A percentile compares a stretch with the other conserved stretches of the same genome.
Evolutionary conservation across 2,888 invertebrate genomes (phyloP).

Genomic region (Gisinianus flammeolus): DNA sequence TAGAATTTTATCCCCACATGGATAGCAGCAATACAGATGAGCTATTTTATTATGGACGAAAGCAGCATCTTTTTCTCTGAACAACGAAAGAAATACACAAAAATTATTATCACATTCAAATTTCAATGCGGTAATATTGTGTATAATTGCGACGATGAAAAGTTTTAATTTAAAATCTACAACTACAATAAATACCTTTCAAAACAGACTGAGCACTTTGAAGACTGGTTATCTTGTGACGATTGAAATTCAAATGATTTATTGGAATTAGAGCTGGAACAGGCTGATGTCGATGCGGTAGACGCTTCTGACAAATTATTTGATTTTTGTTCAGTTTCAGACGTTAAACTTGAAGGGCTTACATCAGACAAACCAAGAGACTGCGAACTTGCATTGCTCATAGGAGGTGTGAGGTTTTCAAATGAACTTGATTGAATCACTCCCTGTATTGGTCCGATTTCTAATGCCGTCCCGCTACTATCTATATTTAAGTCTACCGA

Average conservation of each 20-base stretch:
- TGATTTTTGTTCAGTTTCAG: neutral
- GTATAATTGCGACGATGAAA: neutral
- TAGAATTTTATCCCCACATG: conserved; percentile 52
- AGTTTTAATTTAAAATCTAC: neutral
- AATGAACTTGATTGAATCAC: neutral
- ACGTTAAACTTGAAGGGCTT: neutral
- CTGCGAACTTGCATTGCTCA: conserved; percentile 4
- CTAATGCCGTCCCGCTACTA: neutral
- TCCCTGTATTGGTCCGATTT: neutral
- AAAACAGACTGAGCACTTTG: neutral
- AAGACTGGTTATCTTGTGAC: neutral
- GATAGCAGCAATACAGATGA: conserved; percentile 49
- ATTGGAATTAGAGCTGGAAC: neutral
- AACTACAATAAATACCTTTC: neutral
- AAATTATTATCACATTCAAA: neutral
- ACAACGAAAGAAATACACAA: conserved; percentile 47
- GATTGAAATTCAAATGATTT: neutral
- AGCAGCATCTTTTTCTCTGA: conserved; percentile 50
- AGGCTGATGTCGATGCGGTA: neutral
- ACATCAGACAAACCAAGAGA: neutral
- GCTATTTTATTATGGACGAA: conserved; percentile 56
- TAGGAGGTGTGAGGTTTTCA: neutral
- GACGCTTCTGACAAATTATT: neutral
- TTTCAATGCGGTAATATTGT: neutral
- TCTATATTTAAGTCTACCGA: neutral